Percentiles rank a stretch among this genome's conserved stretches.
Conservation (phyloP, 2,888 invertebrate genomes). For the Hemistola chrysoprasaria region DNA sequence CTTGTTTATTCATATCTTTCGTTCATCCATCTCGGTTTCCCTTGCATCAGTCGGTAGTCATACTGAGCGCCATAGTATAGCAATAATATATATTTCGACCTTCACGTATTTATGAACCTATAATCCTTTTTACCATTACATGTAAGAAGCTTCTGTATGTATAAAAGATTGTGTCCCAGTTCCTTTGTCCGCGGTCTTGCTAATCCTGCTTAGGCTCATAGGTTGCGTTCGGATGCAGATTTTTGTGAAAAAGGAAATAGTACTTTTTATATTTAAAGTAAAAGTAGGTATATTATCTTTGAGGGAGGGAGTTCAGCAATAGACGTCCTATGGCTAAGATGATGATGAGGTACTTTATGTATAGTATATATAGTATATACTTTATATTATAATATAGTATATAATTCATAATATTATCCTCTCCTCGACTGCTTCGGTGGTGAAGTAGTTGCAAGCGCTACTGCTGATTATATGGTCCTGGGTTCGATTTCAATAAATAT, state of each 20-base stretch:
- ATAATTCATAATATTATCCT: no score
- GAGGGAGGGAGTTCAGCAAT: no score
- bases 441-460: no score
- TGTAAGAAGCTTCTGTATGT: slow-evolving; percentile 1
- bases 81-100: slow-evolving; percentile 17
- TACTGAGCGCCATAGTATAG: slow-evolving; percentile 14
- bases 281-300: no score
- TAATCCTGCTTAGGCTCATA: slow-evolving; percentile 8
- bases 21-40: slow-evolving; percentile 18
- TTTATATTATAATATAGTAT: no score
- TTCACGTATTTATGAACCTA: slow-evolving; percentile 14
- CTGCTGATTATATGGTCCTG: no score
- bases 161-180: slow-evolving; percentile 6
- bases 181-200: slow-evolving; percentile 6
- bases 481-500: no score
- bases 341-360: no score
- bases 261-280: no score
- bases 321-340: no score
- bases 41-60: slow-evolving; percentile 9
- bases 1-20: slow-evolving; percentile 33
- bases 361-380: no score
- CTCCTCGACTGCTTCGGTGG: no score
- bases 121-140: slow-evolving; percentile 4
- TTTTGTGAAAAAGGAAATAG: background rate
- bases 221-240: background rate